Percentiles rank a stretch among this genome's conserved stretches.
Conservation (phyloP, 2,113 vertebrate genomes). For the Condylura cristata region DNA sequence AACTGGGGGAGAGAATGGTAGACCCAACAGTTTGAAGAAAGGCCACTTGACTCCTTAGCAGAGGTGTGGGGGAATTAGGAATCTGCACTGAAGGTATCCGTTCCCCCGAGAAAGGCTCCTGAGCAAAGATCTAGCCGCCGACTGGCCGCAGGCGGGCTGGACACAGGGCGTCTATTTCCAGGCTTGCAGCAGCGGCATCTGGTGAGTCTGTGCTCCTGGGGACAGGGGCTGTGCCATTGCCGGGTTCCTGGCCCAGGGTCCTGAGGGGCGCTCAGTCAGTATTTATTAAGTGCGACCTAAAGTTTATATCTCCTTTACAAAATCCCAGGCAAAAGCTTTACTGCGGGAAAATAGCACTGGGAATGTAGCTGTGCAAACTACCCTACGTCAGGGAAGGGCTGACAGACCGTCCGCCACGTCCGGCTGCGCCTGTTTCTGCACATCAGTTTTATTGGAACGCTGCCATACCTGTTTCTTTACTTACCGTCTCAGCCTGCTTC, state of each 20-base stretch:
- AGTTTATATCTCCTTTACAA: neutral
- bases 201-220: neutral
- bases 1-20: neutral
- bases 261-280: neutral
- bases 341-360: neutral
- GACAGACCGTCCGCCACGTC: neutral
- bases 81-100: neutral
- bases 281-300: neutral
- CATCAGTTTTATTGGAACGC: neutral
- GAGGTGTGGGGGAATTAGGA: neutral
- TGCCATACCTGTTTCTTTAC: neutral
- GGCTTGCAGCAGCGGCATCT: neutral
- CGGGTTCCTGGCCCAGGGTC: neutral
- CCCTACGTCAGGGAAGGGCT: neutral
- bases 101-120: neutral
- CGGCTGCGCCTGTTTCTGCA: neutral
- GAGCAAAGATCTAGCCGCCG: neutral
- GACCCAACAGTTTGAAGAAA: neutral
- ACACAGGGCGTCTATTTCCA: neutral
- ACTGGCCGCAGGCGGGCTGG: too few relatives aligned
- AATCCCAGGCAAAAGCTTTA: neutral
- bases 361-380: neutral
- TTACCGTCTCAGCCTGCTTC: neutral
- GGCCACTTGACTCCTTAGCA: neutral
- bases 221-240: neutral